Conservation (phyloP, 2,888 invertebrate genomes). For the Sesia apiformis region DNA sequence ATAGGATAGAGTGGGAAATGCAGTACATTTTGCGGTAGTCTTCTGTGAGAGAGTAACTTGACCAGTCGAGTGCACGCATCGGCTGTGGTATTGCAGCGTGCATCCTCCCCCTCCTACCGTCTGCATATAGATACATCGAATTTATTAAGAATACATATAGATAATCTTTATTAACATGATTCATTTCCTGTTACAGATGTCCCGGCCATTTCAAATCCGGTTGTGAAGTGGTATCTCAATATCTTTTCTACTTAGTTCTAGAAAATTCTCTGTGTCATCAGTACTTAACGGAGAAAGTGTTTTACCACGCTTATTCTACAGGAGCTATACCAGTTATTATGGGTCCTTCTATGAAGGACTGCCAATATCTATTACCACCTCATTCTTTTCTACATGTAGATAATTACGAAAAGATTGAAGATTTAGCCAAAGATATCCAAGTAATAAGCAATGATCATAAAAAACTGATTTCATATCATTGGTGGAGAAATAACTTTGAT, state of each 20-base stretch:
- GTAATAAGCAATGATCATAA: slow-evolving; percentile 47
- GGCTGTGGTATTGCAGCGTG: no score
- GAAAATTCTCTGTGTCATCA: slow-evolving; percentile 81
- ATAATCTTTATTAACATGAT: background rate
- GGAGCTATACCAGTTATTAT: slow-evolving; percentile 78
- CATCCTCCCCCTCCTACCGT: no score
- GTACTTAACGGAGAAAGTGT: slow-evolving; percentile 82
- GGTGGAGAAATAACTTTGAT: slow-evolving; percentile 75
- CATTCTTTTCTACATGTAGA: slow-evolving; percentile 76
- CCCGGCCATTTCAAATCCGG: slow-evolving; percentile 77
- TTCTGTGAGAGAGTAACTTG: no score
- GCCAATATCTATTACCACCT: slow-evolving; percentile 72
- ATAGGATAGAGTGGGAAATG: no score
- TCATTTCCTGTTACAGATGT: slow-evolving; percentile 60
- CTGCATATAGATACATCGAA: no score
- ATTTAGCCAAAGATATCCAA: slow-evolving; percentile 68
- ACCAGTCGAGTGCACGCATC: no score
- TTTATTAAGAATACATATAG: slow-evolving; percentile 15
- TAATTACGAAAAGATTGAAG: slow-evolving; percentile 60
- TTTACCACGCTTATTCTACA: slow-evolving; percentile 78
- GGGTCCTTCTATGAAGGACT: slow-evolving; percentile 71
- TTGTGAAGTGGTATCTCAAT: slow-evolving; percentile 70
- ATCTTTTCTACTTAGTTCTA: slow-evolving; percentile 81
- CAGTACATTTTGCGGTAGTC: no score
- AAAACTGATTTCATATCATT: slow-evolving; percentile 58